These are phyloP conservation scores for Fissipunctia ypsillon DNA, from an alignment of 2,888 invertebrate species.

Conservation along the genomic window DNA sequence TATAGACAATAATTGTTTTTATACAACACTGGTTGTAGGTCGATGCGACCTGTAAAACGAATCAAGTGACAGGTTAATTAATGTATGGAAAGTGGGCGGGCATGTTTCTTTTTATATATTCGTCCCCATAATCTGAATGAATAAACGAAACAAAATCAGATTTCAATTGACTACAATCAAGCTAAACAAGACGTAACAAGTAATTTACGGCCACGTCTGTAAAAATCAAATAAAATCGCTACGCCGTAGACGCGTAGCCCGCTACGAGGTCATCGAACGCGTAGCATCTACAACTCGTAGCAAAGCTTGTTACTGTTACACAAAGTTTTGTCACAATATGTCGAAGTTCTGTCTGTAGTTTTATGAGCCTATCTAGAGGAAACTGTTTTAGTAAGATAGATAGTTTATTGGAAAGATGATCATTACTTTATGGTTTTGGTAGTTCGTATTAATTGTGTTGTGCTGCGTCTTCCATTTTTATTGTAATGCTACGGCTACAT, in stretches of 20 bases:
- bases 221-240: constrained; percentile 18
- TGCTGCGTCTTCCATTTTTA: constrained; percentile 3
- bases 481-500: too few species aligned
- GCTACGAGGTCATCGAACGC: constrained; percentile 49
- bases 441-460: constrained; percentile 6
- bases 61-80: too few species aligned
- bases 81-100: too few species aligned
- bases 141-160: neutral
- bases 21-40: too few species aligned
- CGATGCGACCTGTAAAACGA: too few species aligned
- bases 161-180: constrained; percentile 3
- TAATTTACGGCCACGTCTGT: constrained; percentile 11
- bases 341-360: constrained; percentile 48
- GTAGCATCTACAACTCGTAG: constrained; percentile 26
- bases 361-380: constrained; percentile 46
- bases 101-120: too few species aligned
- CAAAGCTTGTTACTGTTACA: constrained; percentile 39
- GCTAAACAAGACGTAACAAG: neutral
- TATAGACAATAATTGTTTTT: too few species aligned
- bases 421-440: constrained; percentile 35
- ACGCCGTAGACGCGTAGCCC: constrained; percentile 57
- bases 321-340: constrained; percentile 45
- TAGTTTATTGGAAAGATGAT: constrained; percentile 37
- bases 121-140: neutral
- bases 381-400: constrained; percentile 39